Conservation (phyloP, 2,797 vertebrate genomes). For the Triplophysa yarkandensis region DNA sequence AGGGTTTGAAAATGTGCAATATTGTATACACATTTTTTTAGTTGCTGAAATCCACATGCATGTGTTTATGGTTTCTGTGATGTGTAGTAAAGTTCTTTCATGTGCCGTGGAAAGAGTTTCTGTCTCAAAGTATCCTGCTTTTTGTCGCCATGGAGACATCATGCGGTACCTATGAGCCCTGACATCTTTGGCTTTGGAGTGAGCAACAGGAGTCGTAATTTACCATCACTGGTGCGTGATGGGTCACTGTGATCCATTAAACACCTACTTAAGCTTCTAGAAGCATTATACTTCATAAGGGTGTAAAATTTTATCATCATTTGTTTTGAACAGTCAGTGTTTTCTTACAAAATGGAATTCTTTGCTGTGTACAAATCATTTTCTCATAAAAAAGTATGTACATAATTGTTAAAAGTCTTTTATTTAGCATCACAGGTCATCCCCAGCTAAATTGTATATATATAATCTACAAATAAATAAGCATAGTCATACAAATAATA, state of each 20-base stretch:
- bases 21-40: neutral
- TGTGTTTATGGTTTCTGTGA: neutral
- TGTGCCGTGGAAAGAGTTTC: slow-evolving; percentile 35
- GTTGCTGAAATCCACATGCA: neutral
- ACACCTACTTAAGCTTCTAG: slow-evolving; percentile 33
- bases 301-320: neutral
- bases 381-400: neutral
- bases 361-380: neutral
- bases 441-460: neutral
- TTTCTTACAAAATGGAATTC: neutral
- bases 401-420: neutral
- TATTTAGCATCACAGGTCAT: neutral
- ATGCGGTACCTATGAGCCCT: slow-evolving; percentile 13
- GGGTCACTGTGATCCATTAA: slow-evolving; percentile 42
- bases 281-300: neutral
- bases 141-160: slow-evolving; percentile 53
- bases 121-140: slow-evolving; percentile 37
- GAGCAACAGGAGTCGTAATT: slow-evolving; percentile 46
- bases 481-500: neutral
- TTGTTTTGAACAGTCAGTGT: slow-evolving; percentile 3
- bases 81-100: slow-evolving; percentile 44
- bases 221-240: slow-evolving; percentile 23
- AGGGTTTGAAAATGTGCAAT: neutral
- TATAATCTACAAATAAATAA: neutral
- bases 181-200: slow-evolving; percentile 32